Evolutionary conservation across 2,113 vertebrate species (phyloP).

Genomic region (Burhinus oedicnemus): DNA sequence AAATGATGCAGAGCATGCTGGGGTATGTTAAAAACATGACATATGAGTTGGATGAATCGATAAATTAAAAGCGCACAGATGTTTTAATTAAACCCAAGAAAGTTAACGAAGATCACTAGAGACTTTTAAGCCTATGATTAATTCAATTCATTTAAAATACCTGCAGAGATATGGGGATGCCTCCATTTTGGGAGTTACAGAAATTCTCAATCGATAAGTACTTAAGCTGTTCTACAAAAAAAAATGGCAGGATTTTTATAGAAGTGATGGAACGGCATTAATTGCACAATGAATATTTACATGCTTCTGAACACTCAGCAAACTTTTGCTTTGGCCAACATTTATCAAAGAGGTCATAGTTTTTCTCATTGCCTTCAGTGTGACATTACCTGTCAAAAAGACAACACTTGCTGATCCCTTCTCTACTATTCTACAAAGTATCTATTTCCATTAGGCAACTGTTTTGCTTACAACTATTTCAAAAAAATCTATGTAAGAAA

Average conservation of each 20-base stretch:
- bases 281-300: conserved; percentile 66
- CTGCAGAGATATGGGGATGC: conserved; percentile 81
- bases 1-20: conserved; percentile 86
- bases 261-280: conserved; percentile 55
- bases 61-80: conserved; percentile 89
- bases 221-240: conserved; percentile 69
- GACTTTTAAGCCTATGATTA: conserved; percentile 89
- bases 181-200: conserved; percentile 79
- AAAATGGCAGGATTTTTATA: conserved; percentile 37
- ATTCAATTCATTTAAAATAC: conserved; percentile 89
- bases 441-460: background rate
- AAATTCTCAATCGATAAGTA: conserved; percentile 79
- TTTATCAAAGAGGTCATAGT: background rate
- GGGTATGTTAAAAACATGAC: conserved; percentile 89
- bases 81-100: conserved; percentile 89
- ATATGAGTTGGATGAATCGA: conserved; percentile 86
- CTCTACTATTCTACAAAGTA: background rate
- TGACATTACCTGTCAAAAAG: background rate
- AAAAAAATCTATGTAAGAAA: background rate
- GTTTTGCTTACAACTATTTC: background rate
- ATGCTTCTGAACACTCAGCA: conserved; percentile 13
- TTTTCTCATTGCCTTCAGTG: background rate
- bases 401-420: background rate
- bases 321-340: conserved; percentile 1
- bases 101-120: conserved; percentile 83